Evolutionary conservation across 2,113 vertebrate species (phyloP).

Genomic region (Thamnaconus septentrionalis): DNA sequence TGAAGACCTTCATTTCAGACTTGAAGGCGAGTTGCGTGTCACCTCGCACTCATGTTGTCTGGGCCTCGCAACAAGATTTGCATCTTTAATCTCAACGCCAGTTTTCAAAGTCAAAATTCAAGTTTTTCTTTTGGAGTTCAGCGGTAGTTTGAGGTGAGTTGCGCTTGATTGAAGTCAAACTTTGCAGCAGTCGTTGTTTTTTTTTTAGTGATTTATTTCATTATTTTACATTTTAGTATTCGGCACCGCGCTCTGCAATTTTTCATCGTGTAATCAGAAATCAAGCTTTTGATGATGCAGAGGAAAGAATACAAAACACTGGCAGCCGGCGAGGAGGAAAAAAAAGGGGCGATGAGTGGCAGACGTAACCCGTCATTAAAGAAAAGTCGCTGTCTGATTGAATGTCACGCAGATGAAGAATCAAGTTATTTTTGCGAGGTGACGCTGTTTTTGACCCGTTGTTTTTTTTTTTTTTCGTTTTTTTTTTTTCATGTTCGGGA

Average conservation of each 20-base stretch:
- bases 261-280: constrained; percentile 42
- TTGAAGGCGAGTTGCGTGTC: not conserved
- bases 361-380: constrained; percentile 34
- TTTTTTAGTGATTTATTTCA: no score
- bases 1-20: no score
- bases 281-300: constrained; percentile 5
- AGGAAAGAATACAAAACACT: constrained; percentile 4
- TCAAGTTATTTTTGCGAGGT: no score
- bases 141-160: constrained; percentile 18
- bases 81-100: constrained; percentile 49
- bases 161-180: constrained; percentile 26
- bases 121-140: constrained; percentile 20
- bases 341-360: constrained; percentile 3
- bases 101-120: constrained; percentile 19
- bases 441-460: no score
- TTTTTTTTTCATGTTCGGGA: no score
- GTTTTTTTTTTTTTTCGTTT: no score
- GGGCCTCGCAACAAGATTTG: constrained; percentile 18
- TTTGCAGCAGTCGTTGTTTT: not conserved
- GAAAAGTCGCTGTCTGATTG: no score
- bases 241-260: constrained; percentile 22
- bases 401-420: no score
- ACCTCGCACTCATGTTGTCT: constrained; percentile 26
- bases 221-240: constrained; percentile 35
- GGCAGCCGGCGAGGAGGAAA: not conserved